A percentile compares a stretch with the other conserved stretches of the same genome.
phyloP scores from a whole-genome alignment of 1,140 invertebrate genomes.

The Carposina sasakii region DNA sequence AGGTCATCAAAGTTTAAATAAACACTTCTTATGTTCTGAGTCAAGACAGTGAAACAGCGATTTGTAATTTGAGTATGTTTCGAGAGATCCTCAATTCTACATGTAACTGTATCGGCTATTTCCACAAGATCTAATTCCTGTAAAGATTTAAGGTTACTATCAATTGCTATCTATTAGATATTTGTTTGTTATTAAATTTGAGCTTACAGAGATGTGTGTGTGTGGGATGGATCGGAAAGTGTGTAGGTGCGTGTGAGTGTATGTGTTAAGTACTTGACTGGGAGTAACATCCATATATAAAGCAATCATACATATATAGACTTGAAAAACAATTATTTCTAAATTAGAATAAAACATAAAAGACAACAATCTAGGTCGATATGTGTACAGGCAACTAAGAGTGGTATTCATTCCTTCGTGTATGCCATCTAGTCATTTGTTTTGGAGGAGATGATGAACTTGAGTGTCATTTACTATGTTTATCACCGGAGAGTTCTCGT shows the following conservation, averaged over 20 bases:
- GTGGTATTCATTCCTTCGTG: neutral
- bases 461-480: neutral
- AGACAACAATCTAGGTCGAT: too few relatives aligned
- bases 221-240: too few relatives aligned
- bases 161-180: neutral
- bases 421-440: neutral
- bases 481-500: neutral
- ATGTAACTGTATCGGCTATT: neutral
- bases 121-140: neutral
- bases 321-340: neutral
- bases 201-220: neutral
- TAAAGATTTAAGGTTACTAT: neutral
- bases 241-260: neutral
- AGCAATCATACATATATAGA: too few relatives aligned
- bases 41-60: neutral
- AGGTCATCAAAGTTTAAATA: neutral
- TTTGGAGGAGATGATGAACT: neutral
- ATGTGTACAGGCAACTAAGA: neutral
- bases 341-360: too few relatives aligned
- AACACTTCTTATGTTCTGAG: conserved; percentile 2
- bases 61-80: neutral
- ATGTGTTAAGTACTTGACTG: too few relatives aligned
- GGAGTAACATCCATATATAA: too few relatives aligned
- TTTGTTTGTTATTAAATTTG: neutral
- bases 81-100: neutral